Conservation (phyloP, 1,140 invertebrate genomes). For the Atopsyche davidsoni region DNA sequence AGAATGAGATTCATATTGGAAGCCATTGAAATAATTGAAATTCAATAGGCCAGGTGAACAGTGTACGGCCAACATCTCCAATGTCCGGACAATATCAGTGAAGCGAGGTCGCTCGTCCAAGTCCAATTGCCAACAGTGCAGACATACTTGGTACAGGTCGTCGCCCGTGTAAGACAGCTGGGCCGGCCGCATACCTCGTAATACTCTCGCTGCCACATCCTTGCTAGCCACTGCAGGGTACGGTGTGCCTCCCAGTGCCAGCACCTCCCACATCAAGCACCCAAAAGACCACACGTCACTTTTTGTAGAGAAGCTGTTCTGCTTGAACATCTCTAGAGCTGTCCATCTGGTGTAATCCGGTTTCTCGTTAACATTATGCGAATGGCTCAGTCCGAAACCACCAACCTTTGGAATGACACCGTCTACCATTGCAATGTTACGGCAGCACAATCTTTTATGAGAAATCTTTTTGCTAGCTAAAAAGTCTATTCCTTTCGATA, state of each 20-base stretch:
- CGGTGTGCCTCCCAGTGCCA: constrained; percentile 75
- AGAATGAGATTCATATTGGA: constrained; percentile 42
- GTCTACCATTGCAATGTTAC: constrained; percentile 60
- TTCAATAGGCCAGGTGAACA: constrained; percentile 38
- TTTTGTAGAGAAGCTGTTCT: constrained; percentile 57
- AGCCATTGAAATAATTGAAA: constrained; percentile 45
- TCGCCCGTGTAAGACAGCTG: constrained; percentile 68
- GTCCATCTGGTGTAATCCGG: constrained; percentile 71
- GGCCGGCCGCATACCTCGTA: constrained; percentile 61
- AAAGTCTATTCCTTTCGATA: constrained; percentile 63
- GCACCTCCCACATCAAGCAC: constrained; percentile 75
- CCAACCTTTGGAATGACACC: constrained; percentile 62
- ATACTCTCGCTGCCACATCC: constrained; percentile 63
- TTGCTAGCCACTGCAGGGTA: constrained; percentile 61
- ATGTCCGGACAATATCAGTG: constrained; percentile 34
- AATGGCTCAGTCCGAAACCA: constrained; percentile 59
- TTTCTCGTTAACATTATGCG: constrained; percentile 46
- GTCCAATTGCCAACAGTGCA: constrained; percentile 80
- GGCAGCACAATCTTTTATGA: constrained; percentile 65
- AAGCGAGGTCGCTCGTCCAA: constrained; percentile 65
- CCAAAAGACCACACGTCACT: constrained; percentile 81
- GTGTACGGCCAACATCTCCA: constrained; percentile 35
- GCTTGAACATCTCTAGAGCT: constrained; percentile 66
- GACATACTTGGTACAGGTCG: constrained; percentile 74
- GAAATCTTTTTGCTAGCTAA: constrained; percentile 55